Base-by-base conservation (phyloP, 2,113 vertebrate genomes). In the Planiliza haematocheilus region DNA sequence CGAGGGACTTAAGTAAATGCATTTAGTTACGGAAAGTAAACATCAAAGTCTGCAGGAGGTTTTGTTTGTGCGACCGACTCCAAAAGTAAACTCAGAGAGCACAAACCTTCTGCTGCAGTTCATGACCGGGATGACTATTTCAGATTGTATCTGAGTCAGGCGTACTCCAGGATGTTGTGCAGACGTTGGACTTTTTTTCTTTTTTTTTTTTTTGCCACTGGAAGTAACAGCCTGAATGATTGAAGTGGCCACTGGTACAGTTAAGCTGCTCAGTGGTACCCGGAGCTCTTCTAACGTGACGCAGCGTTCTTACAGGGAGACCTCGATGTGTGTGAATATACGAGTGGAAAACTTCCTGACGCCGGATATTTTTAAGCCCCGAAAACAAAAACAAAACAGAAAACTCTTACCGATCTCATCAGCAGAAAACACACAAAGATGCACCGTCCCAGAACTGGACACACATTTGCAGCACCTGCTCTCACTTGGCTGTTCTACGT, bases 291-390 rank as follows among this genome's bases (percentile, higher is more conserved):
- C 65, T 17, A 51, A 14, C 62, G 37, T 20, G 37, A 41, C 11
- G 66, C 66, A 17, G 74, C 41, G 46, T 51, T 61, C 52, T 50
- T 72, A 36, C 51, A 56, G 53, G 46, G 9, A 20, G 65, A 52
- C 64, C 36, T 17, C 49, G 55, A 70, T n/a, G 58, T 10, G 59
- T n/a, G n/a, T n/a, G n/a, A 70, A 80, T 57, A 72, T 74, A n/a
- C 42, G 58, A 77, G 53, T 30, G 10, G 18, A 69, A 72, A 74
- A 70, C 65, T 69, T 82, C 64, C 66, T 17, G 45, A 46, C 63
- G 46, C 41, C 45, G 14, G 30, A 62, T 70, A 66, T n/a, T 43
- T 63, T 10, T 43, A n/a, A 45, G 61, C 46, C 49, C 51, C 24
- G 2, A 30, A 30, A 30, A 2, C 2, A 30, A 34, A 20, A 70